Base-by-base conservation (phyloP, 2,888 invertebrate genomes). In the Tanypteryx hageni region DNA sequence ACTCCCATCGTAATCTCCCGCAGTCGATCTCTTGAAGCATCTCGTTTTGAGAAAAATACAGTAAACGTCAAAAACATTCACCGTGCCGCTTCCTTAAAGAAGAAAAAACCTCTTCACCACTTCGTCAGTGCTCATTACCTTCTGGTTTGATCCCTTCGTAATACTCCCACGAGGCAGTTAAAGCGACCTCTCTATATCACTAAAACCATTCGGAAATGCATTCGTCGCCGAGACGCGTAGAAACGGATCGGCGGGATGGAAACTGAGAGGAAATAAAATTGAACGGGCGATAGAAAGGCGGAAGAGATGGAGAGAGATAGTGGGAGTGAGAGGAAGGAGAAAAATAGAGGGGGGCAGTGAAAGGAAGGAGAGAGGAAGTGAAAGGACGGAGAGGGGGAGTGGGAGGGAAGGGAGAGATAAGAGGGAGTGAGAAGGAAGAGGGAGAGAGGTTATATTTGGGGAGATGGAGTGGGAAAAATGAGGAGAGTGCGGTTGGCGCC, bases 81-180 rank as follows among this genome's bases (percentile, higher is more conserved):
- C 22, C 76, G 76, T 27, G 13, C 76, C 76, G 27, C 76, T 76
- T 76, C 18, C 27, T 27, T 27, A 27, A 44, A 44, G 44, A n/a
- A n/a, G 44, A 22, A 5, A 22, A 76, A 76, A 76, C 22, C 76
- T 27, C 76, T 76, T 22, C 76, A 8, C 76, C 22, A 0, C 76
- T n/a, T 76, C 76, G 76, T 10, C 76, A 76, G 13, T 27, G 22
- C 76, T 76, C 76, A 76, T 76, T 76, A 76, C 76, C 76, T 27
- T 14, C 44, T 27, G 18, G 76, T 27, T 76, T 76, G 27, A 76
- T 76, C 27, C 13, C 76, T 27, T 27, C 76, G 76, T 27, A 76
- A 76, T 22, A 22, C 76, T 27, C 13, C 76, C 18, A 22, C 22
- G 10, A 27, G 76, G 27, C 76, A 76, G 27, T 76, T 76, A 76